Base-by-base conservation (phyloP, 2,797 vertebrate species). In the Spinibarbus caldwelli region DNA sequence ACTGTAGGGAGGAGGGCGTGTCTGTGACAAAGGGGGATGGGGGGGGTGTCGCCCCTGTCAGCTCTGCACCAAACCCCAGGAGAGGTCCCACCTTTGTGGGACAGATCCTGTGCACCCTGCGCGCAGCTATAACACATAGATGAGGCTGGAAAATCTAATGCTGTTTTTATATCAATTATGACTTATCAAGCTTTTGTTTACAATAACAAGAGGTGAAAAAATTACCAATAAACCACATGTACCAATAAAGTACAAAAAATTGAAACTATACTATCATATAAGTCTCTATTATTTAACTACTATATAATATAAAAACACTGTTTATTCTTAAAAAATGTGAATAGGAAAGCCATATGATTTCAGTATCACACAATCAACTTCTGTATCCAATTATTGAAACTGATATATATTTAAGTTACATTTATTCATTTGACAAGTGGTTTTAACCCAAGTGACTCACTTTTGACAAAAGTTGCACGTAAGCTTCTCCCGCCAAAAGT, bases 31-130 rank as follows among this genome's bases (percentile, higher is more conserved):
- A 67, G 72, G 70, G 82, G 64, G 82, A 72, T 38, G 23, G 31
- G 43, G 68, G 29, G 5, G 15, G 54, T 54, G 62, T 82, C 2
- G 23, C 59, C 43, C 66, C 17, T 23, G 76, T 79, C 59, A 26
- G 76, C 79, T 86, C 87, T 89, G 57, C 76, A 89, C 86, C 92
- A 91, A 87, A 87, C 82, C 70, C 86, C 88, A 89, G 34, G 90
- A 86, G 72, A 91, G 75, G 38, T 49, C 84, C 85, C 80, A 83
- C 82, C 76, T 79, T 67, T 43, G 57, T 62, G n/a, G 54, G 62
- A 83, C 78, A 34, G 19, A 85, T 59, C 38, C 29, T 72, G 23
- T 70, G 43, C 67, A 85, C 84, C 84, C 73, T 80, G 76, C 31
- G 0, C 4, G 12, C 45, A 34, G 79, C 21, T 36, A 36, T 49